Base-by-base conservation (phyloP, 1,140 invertebrate genomes). In the Tetraneura akinire region DNA sequence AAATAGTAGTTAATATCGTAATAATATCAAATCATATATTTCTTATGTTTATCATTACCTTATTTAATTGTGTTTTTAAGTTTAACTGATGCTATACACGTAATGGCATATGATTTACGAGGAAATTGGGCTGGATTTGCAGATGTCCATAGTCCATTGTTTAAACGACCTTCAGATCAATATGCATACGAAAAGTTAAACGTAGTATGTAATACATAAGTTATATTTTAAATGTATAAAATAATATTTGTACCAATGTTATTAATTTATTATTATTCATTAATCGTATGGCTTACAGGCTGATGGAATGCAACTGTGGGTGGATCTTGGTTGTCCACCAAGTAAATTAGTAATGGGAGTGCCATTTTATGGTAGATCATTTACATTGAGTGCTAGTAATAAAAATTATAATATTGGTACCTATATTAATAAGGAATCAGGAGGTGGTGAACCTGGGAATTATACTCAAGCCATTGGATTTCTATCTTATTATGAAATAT, bases 61-160 rank as follows among this genome's bases (percentile, higher is more conserved):
- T 37, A 47, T 62, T 68, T 66, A n/a, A 9, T 60, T 26, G 11
- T 73, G 3, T 62, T 64, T 81, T 80, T 23, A 80, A 85, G 85
- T 37, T 76, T 83, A 21, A 81, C 94, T 21, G 93, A 95, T 84
- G 93, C 92, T 6, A 90, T 96, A 71, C 94, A 96, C 84, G 92
- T 93, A 14, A 96, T 96, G 94, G 89, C 94, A 0, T 97, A 97
- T 84, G 95, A 97, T 87, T 87, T 97, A 21, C 88, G 95, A 82
- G 96, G 96, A 32, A 95, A 95, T 83, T 97, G 95, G 95, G 94
- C 93, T 9, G 93, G 93, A 53, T 93, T 94, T 83, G 94, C 95
- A 1, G 94, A 95, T 84, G 91, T 92, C 0, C 94, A 96, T 84
- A 94, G 93, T 83, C 92, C 94, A 5, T 87, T 96, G 0, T 95